Percentiles rank a stretch among this genome's conserved stretches.
Conservation (phyloP, 2,113 vertebrate genomes). For the Caranx ignobilis region DNA sequence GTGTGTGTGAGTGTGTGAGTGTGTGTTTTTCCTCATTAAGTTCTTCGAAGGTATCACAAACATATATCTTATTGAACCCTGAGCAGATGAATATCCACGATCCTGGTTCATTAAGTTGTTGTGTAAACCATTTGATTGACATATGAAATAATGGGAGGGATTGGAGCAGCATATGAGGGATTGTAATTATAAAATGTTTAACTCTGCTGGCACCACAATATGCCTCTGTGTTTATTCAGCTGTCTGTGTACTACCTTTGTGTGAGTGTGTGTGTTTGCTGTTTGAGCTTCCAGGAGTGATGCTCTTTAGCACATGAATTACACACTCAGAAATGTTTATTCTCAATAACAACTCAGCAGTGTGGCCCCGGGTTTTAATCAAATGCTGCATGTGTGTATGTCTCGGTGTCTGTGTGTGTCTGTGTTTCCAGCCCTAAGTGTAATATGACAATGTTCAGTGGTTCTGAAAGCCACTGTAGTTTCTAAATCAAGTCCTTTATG, state of each 20-base stretch:
- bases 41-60: slow-evolving; percentile 4
- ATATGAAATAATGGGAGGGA: background rate
- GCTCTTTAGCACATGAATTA: slow-evolving; percentile 21
- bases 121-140: slow-evolving; percentile 23
- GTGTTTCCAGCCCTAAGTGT: slow-evolving; percentile 38
- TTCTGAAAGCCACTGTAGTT: slow-evolving; percentile 68
- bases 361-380: slow-evolving; percentile 57
- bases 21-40: slow-evolving; percentile 29
- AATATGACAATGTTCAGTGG: slow-evolving; percentile 51
- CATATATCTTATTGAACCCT: background rate
- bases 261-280: slow-evolving; percentile 3
- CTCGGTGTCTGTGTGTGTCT: slow-evolving; percentile 10
- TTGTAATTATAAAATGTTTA: slow-evolving; percentile 29
- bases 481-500: slow-evolving; percentile 80
- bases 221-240: slow-evolving; percentile 6
- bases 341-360: slow-evolving; percentile 36
- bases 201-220: background rate
- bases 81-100: background rate
- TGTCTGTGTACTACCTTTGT: background rate
- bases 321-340: slow-evolving; percentile 50
- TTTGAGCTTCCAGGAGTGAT: slow-evolving; percentile 21
- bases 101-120: slow-evolving; percentile 2
- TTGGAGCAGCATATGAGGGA: slow-evolving; percentile 2
- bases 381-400: background rate
- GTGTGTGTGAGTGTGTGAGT: slow-evolving; percentile 14